Conservation (phyloP, 2,888 invertebrate genomes). For the Tenthredo livida region DNA sequence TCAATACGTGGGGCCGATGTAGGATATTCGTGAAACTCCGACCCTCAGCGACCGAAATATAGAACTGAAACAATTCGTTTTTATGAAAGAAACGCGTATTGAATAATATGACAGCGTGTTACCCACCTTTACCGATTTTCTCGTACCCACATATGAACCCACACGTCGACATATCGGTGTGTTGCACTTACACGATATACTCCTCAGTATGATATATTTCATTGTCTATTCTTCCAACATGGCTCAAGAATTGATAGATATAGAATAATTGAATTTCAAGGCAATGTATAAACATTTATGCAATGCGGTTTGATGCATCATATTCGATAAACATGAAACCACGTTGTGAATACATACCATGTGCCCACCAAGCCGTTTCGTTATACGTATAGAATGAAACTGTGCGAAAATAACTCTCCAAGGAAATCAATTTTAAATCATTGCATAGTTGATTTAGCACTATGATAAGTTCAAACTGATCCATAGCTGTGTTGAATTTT, state of each 20-base stretch:
- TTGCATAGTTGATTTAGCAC: neutral
- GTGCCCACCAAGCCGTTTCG: neutral
- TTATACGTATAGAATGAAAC: neutral
- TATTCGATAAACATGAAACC: neutral
- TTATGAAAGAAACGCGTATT: slow-evolving; percentile 65
- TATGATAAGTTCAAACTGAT: neutral
- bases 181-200: neutral
- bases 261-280: slow-evolving; percentile 35
- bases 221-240: slow-evolving; percentile 25
- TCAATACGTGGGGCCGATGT: neutral
- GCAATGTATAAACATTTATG: slow-evolving; percentile 47
- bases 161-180: neutral
- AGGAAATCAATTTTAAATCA: neutral
- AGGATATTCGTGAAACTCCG: slow-evolving; percentile 45
- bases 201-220: slow-evolving; percentile 8
- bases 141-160: neutral
- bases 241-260: slow-evolving; percentile 26
- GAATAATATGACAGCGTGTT: slow-evolving; percentile 58
- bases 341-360: slow-evolving; percentile 21
- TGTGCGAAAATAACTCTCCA: neutral
- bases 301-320: slow-evolving; percentile 25
- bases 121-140: neutral
- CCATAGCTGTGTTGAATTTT: neutral
- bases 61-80: slow-evolving; percentile 68
- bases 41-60: slow-evolving; percentile 56